Conservation (phyloP, 2,888 invertebrate species). For the Xanthostigma xanthostigma region DNA sequence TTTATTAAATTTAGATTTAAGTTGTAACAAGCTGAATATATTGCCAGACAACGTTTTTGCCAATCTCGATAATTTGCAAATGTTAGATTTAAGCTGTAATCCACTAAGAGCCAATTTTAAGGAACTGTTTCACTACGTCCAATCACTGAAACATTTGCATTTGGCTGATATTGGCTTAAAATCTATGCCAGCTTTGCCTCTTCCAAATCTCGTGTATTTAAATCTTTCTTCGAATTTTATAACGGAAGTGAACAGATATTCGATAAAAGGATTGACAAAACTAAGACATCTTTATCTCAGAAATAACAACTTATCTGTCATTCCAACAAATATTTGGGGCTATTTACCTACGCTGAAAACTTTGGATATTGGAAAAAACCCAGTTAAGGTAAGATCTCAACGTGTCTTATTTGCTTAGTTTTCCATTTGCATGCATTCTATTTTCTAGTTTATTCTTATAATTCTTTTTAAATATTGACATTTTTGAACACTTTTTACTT, state of each 20-base stretch:
- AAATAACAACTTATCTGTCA: constrained; percentile 57
- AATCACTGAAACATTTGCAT: constrained; percentile 61
- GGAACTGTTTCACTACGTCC: constrained; percentile 75
- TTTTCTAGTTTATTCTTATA: neutral
- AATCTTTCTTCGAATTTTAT: constrained; percentile 70
- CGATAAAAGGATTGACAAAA: constrained; percentile 52
- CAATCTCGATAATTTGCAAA: constrained; percentile 60
- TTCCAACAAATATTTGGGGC: constrained; percentile 61
- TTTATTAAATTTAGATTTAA: constrained; percentile 60
- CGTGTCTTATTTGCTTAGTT: neutral
- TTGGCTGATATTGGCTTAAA: constrained; percentile 63
- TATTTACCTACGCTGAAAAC: constrained; percentile 55
- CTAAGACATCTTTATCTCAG: constrained; percentile 61
- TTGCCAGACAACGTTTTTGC: constrained; percentile 81
- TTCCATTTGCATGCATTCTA: neutral
- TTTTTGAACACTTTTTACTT: no score
- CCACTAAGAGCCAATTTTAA: constrained; percentile 71
- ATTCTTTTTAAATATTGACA: no score
- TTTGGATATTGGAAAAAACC: constrained; percentile 70
- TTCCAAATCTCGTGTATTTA: constrained; percentile 62
- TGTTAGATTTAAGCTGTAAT: constrained; percentile 68
- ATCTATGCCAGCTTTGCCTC: constrained; percentile 58
- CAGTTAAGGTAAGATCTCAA: constrained; percentile 38
- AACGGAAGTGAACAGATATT: constrained; percentile 49
- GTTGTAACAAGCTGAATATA: constrained; percentile 66